A percentile compares a stretch with the other conserved stretches of the same genome.
Evolutionary conservation across 2,888 invertebrate species (phyloP).

Genomic region (Eilema sororculum): DNA sequence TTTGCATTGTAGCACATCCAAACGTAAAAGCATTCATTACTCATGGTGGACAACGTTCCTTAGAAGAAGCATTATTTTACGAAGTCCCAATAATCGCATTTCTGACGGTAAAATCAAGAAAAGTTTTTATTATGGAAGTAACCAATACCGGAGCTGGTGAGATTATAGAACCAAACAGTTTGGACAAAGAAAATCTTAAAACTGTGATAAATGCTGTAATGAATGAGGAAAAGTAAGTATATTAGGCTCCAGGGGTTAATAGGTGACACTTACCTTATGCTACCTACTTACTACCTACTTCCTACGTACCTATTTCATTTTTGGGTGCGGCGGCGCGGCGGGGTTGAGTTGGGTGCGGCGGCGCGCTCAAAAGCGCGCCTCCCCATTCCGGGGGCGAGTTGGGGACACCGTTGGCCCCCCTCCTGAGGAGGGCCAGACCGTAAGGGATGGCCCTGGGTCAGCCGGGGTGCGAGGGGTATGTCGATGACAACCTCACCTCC

Average conservation of each 20-base stretch:
- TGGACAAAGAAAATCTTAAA: slow-evolving; percentile 72
- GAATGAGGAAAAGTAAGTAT: slow-evolving; percentile 67
- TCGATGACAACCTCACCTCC: too few relatives aligned
- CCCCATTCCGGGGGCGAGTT: too few relatives aligned
- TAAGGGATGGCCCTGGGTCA: too few relatives aligned
- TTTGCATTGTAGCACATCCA: slow-evolving; percentile 71
- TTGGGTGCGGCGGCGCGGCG: too few relatives aligned
- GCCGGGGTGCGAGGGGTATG: too few relatives aligned
- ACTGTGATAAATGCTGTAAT: slow-evolving; percentile 64
- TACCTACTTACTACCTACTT: too few relatives aligned
- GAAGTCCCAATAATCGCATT: slow-evolving; percentile 78
- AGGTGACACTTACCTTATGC: too few relatives aligned
- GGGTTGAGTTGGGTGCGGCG: too few relatives aligned
- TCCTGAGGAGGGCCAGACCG: too few relatives aligned
- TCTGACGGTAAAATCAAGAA: slow-evolving; percentile 71
- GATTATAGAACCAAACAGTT: slow-evolving; percentile 71
- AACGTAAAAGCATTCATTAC: slow-evolving; percentile 80
- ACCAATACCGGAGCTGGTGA: slow-evolving; percentile 75
- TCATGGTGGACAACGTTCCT: slow-evolving; percentile 77
- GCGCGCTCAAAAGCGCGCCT: too few relatives aligned
- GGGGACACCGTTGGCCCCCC: too few relatives aligned
- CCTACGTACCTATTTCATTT: too few relatives aligned
- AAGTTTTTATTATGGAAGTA: slow-evolving; percentile 73
- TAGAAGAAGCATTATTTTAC: slow-evolving; percentile 81
- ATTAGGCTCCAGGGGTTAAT: background rate